phyloP scores from a whole-genome alignment of 2,797 vertebrate species.

The Setipinna tenuifilis region DNA sequence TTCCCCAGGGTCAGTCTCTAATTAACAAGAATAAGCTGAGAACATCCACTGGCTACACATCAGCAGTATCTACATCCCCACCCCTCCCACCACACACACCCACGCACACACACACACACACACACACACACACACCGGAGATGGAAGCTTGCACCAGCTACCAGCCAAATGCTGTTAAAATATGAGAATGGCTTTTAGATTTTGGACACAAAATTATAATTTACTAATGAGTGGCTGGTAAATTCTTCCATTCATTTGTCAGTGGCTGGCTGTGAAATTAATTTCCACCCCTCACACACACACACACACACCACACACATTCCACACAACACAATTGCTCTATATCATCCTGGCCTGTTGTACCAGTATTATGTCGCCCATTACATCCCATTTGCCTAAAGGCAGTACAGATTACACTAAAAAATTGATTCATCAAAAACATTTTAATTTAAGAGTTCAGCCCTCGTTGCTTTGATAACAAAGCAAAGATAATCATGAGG shows the following conservation, averaged over 20 bases:
- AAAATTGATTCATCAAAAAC: neutral
- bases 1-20: neutral
- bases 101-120: too few relatives aligned
- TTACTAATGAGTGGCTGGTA: too few relatives aligned
- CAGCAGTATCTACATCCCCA: conserved; percentile 17
- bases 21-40: conserved; percentile 15
- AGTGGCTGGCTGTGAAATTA: too few relatives aligned
- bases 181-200: too few relatives aligned
- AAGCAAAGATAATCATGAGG: neutral
- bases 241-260: too few relatives aligned
- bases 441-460: neutral
- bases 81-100: neutral
- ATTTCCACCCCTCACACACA: neutral
- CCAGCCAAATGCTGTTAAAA: too few relatives aligned
- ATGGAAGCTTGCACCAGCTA: too few relatives aligned
- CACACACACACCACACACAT: conserved; percentile 26
- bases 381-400: neutral
- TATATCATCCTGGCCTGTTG: neutral
- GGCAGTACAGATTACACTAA: neutral
- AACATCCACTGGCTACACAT: neutral
- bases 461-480: neutral
- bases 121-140: too few relatives aligned
- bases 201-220: too few relatives aligned
- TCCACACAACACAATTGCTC: neutral
- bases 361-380: neutral